These are phyloP conservation scores for Ellobium chinense DNA, from an alignment of 2,888 invertebrate species.

Conservation along the genomic window DNA sequence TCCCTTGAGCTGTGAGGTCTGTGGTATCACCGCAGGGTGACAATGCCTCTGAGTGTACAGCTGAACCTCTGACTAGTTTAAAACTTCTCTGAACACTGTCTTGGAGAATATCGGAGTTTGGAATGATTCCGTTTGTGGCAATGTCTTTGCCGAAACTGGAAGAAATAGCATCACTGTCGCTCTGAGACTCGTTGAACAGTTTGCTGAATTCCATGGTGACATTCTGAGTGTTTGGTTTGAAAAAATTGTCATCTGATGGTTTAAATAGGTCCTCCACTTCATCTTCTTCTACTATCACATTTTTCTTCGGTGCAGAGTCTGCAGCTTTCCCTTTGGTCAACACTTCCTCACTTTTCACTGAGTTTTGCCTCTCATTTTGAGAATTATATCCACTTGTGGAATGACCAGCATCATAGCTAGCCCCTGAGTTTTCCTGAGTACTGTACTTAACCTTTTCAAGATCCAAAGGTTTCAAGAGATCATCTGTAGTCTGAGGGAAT, in stretches of 20 bases:
- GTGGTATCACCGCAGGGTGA: neutral
- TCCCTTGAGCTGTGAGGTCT: neutral
- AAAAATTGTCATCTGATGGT: constrained; percentile 54
- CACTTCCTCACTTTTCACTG: neutral
- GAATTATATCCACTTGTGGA: neutral
- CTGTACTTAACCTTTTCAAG: constrained; percentile 17
- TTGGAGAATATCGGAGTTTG: neutral
- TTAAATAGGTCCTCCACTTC: constrained; percentile 59
- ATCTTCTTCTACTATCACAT: constrained; percentile 21
- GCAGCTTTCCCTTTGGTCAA: neutral
- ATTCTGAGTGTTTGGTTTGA: constrained; percentile 37
- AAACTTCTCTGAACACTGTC: constrained; percentile 15
- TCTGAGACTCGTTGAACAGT: neutral
- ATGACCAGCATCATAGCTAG: neutral
- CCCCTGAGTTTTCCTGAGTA: neutral
- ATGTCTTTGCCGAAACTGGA: neutral
- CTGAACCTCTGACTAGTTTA: constrained; percentile 9
- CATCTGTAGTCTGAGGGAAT: constrained; percentile 14
- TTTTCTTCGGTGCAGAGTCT: neutral
- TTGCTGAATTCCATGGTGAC: constrained; percentile 30
- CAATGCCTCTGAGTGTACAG: neutral
- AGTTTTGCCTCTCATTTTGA: neutral
- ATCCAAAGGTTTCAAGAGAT: neutral
- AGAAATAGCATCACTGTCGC: neutral
- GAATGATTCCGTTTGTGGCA: constrained; percentile 17